Conservation (phyloP, 2,888 invertebrate species). For the Buathra laborator region DNA sequence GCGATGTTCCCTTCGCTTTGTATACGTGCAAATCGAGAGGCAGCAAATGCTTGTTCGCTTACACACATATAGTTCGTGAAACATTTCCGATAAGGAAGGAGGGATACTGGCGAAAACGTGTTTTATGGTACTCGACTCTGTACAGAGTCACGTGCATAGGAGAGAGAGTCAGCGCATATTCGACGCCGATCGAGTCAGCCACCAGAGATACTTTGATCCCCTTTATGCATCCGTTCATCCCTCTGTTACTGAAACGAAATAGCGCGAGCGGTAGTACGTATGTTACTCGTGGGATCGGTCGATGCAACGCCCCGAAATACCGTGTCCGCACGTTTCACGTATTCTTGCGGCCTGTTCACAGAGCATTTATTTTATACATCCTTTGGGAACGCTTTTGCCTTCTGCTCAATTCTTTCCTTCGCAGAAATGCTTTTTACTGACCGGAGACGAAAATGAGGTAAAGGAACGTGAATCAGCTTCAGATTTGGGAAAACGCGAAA, state of each 20-base stretch:
- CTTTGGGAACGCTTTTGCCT: conserved; percentile 56
- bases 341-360: conserved; percentile 26
- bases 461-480: background rate
- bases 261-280: conserved; percentile 41
- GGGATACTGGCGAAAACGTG: conserved; percentile 49
- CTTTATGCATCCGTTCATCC: conserved; percentile 67
- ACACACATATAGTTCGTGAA: conserved; percentile 23
- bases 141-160: conserved; percentile 49
- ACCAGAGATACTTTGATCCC: conserved; percentile 62
- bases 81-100: conserved; percentile 55
- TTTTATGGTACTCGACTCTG: conserved; percentile 62
- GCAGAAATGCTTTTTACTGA: background rate
- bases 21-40: conserved; percentile 14
- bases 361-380: conserved; percentile 62
- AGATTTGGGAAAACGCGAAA: background rate
- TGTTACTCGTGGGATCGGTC: conserved; percentile 65
- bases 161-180: conserved; percentile 50
- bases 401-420: conserved; percentile 33
- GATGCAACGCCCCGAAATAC: conserved; percentile 60
- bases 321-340: conserved; percentile 35
- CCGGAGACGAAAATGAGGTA: background rate
- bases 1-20: background rate
- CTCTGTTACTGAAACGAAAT: conserved; percentile 53
- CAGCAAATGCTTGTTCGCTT: conserved; percentile 22
- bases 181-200: conserved; percentile 48